phyloP scores from a whole-genome alignment of 2,113 vertebrate genomes.

The Malaclemys terrapin region DNA sequence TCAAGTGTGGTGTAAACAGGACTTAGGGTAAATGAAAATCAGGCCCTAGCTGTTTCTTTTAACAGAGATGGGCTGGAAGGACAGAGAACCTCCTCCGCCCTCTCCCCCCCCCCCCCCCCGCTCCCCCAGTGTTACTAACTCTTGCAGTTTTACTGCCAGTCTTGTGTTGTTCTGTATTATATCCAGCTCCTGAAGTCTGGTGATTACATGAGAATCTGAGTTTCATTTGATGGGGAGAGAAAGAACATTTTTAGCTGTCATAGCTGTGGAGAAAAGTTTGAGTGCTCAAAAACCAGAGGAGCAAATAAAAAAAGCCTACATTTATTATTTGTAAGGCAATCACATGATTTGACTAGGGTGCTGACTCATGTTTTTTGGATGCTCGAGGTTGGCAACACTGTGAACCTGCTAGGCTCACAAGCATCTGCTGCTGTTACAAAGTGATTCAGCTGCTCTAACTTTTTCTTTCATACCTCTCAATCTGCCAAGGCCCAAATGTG shows the following conservation, averaged over 20 bases:
- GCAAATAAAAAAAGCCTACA: neutral
- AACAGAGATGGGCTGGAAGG: rapidly evolving
- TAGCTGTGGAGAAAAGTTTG: neutral
- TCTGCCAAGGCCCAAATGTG: neutral
- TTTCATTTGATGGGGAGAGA: neutral
- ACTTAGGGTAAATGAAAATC: too few species aligned
- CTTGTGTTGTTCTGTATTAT: neutral
- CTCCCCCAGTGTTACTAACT: neutral
- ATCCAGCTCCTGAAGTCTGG: neutral
- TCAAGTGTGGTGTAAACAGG: neutral
- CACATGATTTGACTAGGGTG: neutral
- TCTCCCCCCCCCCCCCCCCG: too few species aligned
- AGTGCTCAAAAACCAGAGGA: neutral
- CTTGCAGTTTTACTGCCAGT: neutral
- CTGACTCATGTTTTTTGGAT: neutral
- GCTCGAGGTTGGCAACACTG: neutral
- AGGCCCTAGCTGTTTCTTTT: neutral
- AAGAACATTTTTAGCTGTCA: neutral
- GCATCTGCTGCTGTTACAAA: neutral
- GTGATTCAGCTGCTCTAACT: neutral
- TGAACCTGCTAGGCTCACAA: neutral
- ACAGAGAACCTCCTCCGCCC: neutral
- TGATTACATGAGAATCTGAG: neutral
- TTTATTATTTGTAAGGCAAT: neutral
- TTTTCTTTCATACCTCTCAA: constrained; percentile 13